These are phyloP conservation scores for Larimichthys polyactis DNA, from an alignment of 2,113 vertebrate genomes.

Conservation along the genomic window DNA sequence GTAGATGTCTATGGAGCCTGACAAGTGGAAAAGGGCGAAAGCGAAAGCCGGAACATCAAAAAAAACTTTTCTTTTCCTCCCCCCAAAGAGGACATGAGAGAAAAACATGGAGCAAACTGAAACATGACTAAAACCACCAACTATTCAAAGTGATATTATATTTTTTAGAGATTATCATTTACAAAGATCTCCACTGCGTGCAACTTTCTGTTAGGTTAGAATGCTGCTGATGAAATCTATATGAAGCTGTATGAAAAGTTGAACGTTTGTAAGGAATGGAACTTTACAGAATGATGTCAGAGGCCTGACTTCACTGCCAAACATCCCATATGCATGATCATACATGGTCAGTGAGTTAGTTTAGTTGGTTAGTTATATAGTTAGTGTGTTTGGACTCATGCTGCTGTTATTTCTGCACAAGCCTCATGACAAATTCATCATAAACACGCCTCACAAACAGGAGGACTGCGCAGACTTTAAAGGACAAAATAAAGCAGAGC, in stretches of 20 bases:
- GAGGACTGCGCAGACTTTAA: neutral
- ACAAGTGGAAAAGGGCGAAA: slow-evolving; percentile 78
- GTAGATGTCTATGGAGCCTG: slow-evolving; percentile 72
- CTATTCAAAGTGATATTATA: neutral
- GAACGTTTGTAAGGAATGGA: neutral
- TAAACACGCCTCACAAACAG: neutral
- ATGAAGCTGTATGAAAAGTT: neutral
- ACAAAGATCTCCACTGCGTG: neutral
- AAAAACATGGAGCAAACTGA: neutral
- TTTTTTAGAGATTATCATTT: neutral
- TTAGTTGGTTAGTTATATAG: neutral
- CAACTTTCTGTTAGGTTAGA: neutral
- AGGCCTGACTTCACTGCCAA: neutral
- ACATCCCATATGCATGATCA: neutral
- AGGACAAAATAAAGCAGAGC: neutral
- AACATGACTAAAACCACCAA: neutral
- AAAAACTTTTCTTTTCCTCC: slow-evolving; percentile 46
- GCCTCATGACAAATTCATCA: neutral
- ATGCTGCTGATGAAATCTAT: neutral
- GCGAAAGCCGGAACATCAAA: slow-evolving; percentile 73
- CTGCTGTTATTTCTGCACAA: neutral
- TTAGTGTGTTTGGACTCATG: slow-evolving; percentile 25
- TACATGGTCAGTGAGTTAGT: too few relatives aligned
- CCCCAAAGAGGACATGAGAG: slow-evolving; percentile 42
- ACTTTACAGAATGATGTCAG: neutral